Evolutionary conservation across 2,888 invertebrate species (phyloP), one percentile per base, ranked within the genome.

Genomic region (Dicyrtoma fusca): DNA sequence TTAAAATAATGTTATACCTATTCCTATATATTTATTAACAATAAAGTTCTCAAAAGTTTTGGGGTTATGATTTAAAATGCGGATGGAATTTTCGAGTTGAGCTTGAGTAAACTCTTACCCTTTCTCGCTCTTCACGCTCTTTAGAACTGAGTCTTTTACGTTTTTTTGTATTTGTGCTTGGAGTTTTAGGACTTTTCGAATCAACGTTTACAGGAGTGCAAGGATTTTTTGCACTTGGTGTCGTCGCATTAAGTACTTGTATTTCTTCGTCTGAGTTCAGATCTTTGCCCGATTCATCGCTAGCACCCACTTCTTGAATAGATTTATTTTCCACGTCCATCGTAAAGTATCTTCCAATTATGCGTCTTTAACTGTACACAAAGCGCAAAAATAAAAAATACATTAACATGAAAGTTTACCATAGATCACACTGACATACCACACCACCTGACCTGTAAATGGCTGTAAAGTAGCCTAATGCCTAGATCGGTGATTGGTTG

Each of bases 71-170:
- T 8, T 34, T 5, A 34, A 34, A 34, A 34, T 34, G 8, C n/a
- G n/a, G n/a, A n/a, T n/a, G n/a, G n/a, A n/a, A n/a, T n/a, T n/a
- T n/a, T n/a, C n/a, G n/a, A n/a, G n/a, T n/a, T n/a, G n/a, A n/a
- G n/a, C n/a, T n/a, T n/a, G n/a, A n/a, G n/a, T n/a, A 34, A 34
- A 8, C 8, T 34, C 53, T 62, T 34, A 79, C 78, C 76, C 73
- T 72, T n/a, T 79, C 79, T 25, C 71, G 61, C 14, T 65, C 51
- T 3, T 59, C 44, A 14, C 74, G 76, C 51, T 79, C 78, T 26
- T 76, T 73, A 0, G 76, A 72, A 8, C 76, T 80, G 47, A 80
- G 49, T 42, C 78, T 45, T 42, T 80, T 78, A 59, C 77, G 42
- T 55, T 80, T 80, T 49, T 76, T 78, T 0, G 75, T 55, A 63